Evolutionary conservation across 2,888 invertebrate genomes (phyloP).

Genomic region (Eristalis arbustorum): DNA sequence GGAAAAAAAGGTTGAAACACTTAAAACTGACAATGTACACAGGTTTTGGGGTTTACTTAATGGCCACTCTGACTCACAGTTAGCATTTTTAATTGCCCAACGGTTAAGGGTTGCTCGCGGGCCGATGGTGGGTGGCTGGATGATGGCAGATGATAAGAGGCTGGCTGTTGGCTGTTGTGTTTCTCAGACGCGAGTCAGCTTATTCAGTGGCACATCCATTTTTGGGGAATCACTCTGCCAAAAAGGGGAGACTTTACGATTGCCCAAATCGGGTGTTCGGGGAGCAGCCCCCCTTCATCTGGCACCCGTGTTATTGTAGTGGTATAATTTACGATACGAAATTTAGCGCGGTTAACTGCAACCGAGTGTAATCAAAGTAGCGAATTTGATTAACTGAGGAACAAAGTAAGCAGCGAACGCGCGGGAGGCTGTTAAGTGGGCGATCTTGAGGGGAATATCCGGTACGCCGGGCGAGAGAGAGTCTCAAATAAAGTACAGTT

Average conservation of each 20-base stretch:
- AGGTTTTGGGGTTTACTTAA: conserved; percentile 69
- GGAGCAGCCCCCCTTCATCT: not conserved
- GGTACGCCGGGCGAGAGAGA: too few species aligned
- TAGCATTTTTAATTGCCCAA: conserved; percentile 68
- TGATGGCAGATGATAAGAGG: conserved; percentile 41
- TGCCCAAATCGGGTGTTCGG: conserved; percentile 1
- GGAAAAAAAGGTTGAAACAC: conserved; percentile 62
- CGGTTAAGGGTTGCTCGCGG: not conserved
- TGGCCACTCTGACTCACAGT: conserved; percentile 69
- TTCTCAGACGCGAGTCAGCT: conserved; percentile 48
- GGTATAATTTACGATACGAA: conserved; percentile 48
- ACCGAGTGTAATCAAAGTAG: conserved; percentile 57
- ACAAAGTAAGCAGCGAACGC: conserved; percentile 23
- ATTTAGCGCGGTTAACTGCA: conserved; percentile 63
- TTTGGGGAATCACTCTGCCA: not conserved
- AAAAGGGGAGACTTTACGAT: conserved; percentile 40
- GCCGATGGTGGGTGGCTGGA: not conserved
- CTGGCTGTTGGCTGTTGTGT: conserved; percentile 54
- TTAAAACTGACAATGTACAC: conserved; percentile 70
- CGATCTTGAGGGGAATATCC: not conserved
- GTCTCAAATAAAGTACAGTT: conserved; percentile 7
- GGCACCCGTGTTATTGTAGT: conserved; percentile 41
- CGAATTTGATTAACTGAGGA: conserved; percentile 58
- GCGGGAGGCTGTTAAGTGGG: not conserved
- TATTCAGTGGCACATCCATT: conserved; percentile 25